phyloP scores from a whole-genome alignment of 2,797 vertebrate genomes.

The Catamblyrhynchus diadema region DNA sequence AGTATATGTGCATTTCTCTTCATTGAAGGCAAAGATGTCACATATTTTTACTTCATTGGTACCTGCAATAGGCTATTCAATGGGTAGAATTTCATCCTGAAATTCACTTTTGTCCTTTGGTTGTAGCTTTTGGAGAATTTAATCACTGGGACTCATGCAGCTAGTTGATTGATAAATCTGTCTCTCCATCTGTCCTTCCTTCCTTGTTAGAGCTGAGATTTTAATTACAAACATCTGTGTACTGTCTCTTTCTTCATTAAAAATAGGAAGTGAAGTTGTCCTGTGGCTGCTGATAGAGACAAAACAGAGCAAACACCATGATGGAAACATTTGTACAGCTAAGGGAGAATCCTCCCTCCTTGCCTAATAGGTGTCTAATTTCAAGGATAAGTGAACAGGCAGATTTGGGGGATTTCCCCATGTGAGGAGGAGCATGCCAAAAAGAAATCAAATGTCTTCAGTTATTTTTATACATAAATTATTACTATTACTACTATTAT shows the following conservation, averaged over 20 bases:
- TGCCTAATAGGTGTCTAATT: not conserved
- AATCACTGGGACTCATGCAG: not conserved
- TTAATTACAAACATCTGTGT: constrained; percentile 62
- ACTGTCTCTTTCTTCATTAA: constrained; percentile 8
- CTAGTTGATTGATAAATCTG: constrained; percentile 37
- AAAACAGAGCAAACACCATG: not conserved
- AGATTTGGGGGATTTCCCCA: not conserved
- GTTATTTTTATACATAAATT: not conserved
- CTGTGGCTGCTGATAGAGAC: not conserved
- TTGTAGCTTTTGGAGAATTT: not conserved
- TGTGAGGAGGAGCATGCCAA: not conserved
- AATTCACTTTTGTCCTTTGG: not conserved
- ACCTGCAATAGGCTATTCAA: not conserved
- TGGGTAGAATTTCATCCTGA: not conserved
- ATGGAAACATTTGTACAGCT: not conserved
- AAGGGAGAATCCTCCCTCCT: not conserved
- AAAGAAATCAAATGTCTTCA: not conserved
- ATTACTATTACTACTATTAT: not conserved
- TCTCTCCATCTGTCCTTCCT: constrained; percentile 53
- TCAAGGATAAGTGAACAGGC: not conserved
- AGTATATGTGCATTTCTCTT: not conserved
- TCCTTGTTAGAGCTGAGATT: constrained; percentile 40
- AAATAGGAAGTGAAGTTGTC: constrained; percentile 13
- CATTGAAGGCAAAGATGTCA: not conserved
- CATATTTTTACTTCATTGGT: not conserved